Evolutionary conservation across 2,797 vertebrate species (phyloP).

Genomic region (Heteromormyrus szaboi): DNA sequence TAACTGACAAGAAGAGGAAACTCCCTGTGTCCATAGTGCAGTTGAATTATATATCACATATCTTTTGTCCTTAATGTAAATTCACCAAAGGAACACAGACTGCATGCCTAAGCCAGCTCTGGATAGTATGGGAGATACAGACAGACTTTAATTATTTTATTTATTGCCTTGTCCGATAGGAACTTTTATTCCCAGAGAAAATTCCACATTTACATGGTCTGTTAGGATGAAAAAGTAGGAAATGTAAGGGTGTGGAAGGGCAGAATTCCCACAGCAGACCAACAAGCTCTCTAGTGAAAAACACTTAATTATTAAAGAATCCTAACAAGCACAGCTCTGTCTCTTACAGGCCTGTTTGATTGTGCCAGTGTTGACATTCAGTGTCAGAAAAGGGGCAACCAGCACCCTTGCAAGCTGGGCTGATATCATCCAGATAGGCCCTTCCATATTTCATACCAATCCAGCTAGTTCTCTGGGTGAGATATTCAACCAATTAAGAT

Average conservation of each 20-base stretch:
- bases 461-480: not conserved
- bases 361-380: not conserved
- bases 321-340: not conserved
- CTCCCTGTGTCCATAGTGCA: not conserved
- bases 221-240: not conserved
- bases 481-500: slow-evolving; percentile 19
- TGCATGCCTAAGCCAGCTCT: not conserved
- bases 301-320: not conserved
- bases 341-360: not conserved
- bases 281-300: not conserved
- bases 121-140: not conserved
- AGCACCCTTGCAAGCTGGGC: not conserved
- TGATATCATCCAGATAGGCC: not conserved
- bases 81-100: not conserved
- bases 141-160: not conserved
- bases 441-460: not conserved
- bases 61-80: not conserved
- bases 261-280: not conserved
- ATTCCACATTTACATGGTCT: not conserved
- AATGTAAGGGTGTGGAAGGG: not conserved
- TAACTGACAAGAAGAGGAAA: not conserved
- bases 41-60: not conserved
- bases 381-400: not conserved
- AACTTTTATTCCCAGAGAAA: not conserved
- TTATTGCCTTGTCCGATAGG: not conserved